Base-by-base conservation (phyloP, 2,888 invertebrate genomes). In the Diogma glabrata region DNA sequence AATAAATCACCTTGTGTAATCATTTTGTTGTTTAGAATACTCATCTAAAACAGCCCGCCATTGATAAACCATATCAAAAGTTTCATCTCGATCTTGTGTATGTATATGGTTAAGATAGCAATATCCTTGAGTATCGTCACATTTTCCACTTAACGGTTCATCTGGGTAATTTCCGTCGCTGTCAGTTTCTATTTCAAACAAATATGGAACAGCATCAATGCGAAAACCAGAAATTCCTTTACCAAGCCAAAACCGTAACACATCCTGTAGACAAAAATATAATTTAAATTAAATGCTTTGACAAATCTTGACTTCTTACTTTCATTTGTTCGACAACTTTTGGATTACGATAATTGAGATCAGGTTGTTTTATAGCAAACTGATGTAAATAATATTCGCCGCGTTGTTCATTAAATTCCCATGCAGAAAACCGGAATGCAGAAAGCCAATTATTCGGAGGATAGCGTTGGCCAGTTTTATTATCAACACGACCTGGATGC, bases 171-270 rank as follows among this genome's bases (percentile, higher is more conserved):
- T 58, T 0, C 76, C 75, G 24, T 72, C 72, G 65, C 78, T 79
- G 24, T 46, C 46, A 74, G 79, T 26, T 67, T 60, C 16, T 3
- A 50, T 24, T 49, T 57, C 57, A 55, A 67, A 69, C 52, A 67
- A 63, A 63, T 63, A 62, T 1, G 67, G 67, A 7, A 87, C 76
- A 2, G 88, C 86, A 60, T 88, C 87, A 26, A 93, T 75, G 54
- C 92, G 78, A 60, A 94, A 90, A 2, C 93, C 94, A 62, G 87
- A 87, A 0, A 91, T 79, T 1, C 91, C 91, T 57, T 79, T 78
- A 49, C 81, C 79, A 49, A 93, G 62, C 92, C 93, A 94, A 61
- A 80, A 89, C 56, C 71, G 73, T 20, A 92, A 65, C 1, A 82
- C 79, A 4, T 78, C 69, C 36, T 46, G 6, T 45, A n/a, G 23